Base-by-base conservation (phyloP, 1,140 invertebrate species). In the Gonatopus flavifemur region DNA sequence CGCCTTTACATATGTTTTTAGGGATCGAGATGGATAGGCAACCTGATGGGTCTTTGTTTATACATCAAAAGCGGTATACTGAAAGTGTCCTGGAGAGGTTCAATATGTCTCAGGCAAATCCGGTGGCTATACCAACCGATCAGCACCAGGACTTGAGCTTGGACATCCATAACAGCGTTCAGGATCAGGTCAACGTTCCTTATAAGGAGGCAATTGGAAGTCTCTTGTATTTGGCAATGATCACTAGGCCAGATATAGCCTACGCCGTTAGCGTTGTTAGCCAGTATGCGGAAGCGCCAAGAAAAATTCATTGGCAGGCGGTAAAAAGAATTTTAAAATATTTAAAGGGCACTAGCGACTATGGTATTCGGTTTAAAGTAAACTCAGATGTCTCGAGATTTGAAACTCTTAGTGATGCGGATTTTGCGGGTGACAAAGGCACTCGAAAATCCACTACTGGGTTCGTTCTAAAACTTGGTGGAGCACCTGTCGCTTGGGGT, bases 201-300 rank as follows among this genome's bases (percentile, higher is more conserved):
- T 50, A 43, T 13, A 20, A 33, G n/a, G 36, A 76, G 20, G 18
- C 68, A 6, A 64, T 79, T 16, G 75, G 76, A 12, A 39, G 47
- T 28, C 55, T 81, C 12, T 64, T 78, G 53, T 79, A 79, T 59
- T 44, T 79, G 3, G 41, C 73, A 12, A 59, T 70, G 5, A 35
- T 57, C 1, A 76, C 78, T 5, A 55, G 80, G 32, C 78, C 77
- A 24, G 77, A 81, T 61, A 72, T 81, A 35, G 43, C 70, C 8
- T 79, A 66, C 59, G 55, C 71, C 19, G 72, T 81, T 0, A 70
- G 62, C 43, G 18, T 15, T n/a, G 20, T 50, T 3, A 41, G 48
- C 10, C 21, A 18, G 3, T 50, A 25, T 21, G 33, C 50, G n/a
- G 28, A 35, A 2, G 13, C 16, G 24, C 24, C 12, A n/a, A 18